A percentile compares a stretch with the other conserved stretches of the same genome.
phyloP scores from a whole-genome alignment of 2,888 invertebrate species.

The Tethea ocularis region DNA sequence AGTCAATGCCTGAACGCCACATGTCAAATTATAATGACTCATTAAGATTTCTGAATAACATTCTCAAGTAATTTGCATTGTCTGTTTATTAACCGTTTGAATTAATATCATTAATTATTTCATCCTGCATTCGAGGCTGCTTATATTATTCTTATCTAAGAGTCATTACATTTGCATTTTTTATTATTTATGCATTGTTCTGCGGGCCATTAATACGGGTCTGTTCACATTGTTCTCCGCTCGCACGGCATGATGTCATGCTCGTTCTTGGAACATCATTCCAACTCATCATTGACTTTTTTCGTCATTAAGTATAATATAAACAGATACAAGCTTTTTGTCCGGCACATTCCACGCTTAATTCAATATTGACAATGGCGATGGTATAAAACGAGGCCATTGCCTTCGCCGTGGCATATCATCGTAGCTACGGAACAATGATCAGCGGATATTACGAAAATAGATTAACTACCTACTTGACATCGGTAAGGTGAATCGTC shows the following conservation, averaged over 20 bases:
- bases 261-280: slow-evolving; percentile 47
- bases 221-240: slow-evolving; percentile 59
- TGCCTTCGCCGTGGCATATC: slow-evolving; percentile 47
- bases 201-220: slow-evolving; percentile 53
- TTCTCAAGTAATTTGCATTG: slow-evolving; percentile 10
- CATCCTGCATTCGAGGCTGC: slow-evolving; percentile 21
- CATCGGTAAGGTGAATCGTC: slow-evolving; percentile 18
- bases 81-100: slow-evolving; percentile 9
- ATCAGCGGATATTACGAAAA: slow-evolving; percentile 52
- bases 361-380: slow-evolving; percentile 58
- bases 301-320: slow-evolving; percentile 37
- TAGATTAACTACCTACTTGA: slow-evolving; percentile 35
- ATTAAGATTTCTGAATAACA: slow-evolving; percentile 36
- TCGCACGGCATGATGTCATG: slow-evolving; percentile 61
- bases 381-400: slow-evolving; percentile 53
- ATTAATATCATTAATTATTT: slow-evolving; percentile 13
- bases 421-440: slow-evolving; percentile 42
- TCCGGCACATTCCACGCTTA: slow-evolving; percentile 46
- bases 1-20: slow-evolving; percentile 28
- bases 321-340: slow-evolving; percentile 41
- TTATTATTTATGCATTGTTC: slow-evolving; percentile 61
- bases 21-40: slow-evolving; percentile 45
- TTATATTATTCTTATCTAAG: slow-evolving; percentile 40
- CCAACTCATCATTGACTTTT: slow-evolving; percentile 46
- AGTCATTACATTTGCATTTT: slow-evolving; percentile 53